A percentile compares a stretch with the other conserved stretches of the same genome.
Conservation (phyloP, 2,797 vertebrate species). For the Florisuga fusca region DNA sequence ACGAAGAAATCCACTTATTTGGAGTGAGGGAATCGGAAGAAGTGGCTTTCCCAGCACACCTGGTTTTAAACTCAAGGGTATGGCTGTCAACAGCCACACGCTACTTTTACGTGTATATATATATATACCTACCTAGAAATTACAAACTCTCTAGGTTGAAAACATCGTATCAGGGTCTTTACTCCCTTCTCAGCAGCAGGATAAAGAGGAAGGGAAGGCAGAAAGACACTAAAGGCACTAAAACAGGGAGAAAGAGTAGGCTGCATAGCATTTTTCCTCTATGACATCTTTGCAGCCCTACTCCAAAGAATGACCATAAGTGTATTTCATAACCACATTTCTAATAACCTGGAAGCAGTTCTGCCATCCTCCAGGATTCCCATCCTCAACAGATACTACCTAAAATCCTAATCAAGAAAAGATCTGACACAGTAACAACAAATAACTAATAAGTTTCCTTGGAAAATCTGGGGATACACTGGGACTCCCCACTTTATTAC, state of each 20-base stretch:
- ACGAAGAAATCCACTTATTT: neutral
- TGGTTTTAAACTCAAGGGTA: neutral
- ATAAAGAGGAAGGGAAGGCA: neutral
- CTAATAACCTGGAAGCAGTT: neutral
- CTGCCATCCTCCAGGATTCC: neutral
- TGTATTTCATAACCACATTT: neutral
- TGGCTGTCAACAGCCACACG: neutral
- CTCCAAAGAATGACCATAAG: neutral
- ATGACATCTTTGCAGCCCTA: neutral
- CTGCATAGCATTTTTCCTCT: neutral
- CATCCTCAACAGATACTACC: neutral
- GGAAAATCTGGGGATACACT: neutral
- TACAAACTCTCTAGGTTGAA: neutral
- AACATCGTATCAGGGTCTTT: rapidly evolving
- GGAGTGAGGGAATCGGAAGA: neutral
- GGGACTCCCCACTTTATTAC: neutral
- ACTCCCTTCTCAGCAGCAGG: rapidly evolving
- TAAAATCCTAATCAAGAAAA: neutral
- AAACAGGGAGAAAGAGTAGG: neutral
- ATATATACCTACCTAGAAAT: neutral
- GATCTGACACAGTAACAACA: neutral
- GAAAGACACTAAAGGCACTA: neutral
- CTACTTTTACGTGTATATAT: neutral
- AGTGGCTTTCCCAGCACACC: neutral
- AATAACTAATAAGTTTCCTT: neutral